Conservation (phyloP, 2,113 vertebrate genomes). For the Engystomops pustulosus region DNA sequence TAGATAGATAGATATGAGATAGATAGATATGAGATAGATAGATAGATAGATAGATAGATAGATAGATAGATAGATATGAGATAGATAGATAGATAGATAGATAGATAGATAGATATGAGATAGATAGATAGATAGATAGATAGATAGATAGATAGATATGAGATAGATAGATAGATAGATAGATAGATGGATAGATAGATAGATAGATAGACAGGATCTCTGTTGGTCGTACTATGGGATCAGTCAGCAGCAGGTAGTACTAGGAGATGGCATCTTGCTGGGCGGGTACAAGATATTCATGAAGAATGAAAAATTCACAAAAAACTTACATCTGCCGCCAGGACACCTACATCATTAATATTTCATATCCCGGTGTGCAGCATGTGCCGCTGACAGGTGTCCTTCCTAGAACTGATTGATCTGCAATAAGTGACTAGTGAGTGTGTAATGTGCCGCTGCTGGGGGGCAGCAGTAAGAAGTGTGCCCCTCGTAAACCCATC, state of each 20-base stretch:
- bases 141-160: too few relatives aligned
- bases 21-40: too few relatives aligned
- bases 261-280: not conserved
- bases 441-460: not conserved
- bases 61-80: too few relatives aligned
- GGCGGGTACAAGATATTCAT: constrained; percentile 8
- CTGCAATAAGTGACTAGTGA: not conserved
- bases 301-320: not conserved
- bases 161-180: too few relatives aligned
- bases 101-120: too few relatives aligned
- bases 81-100: too few relatives aligned
- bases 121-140: too few relatives aligned
- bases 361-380: not conserved
- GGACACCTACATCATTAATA: not conserved
- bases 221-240: too few relatives aligned
- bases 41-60: too few relatives aligned
- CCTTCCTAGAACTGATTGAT: constrained; percentile 13
- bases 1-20: too few relatives aligned
- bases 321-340: not conserved
- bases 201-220: too few relatives aligned
- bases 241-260: not conserved
- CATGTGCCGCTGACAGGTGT: not conserved
- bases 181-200: too few relatives aligned
- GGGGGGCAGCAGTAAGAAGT: not conserved
- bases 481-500: not conserved